These are phyloP conservation scores for Aphidius gifuensis DNA, from an alignment of 1,140 invertebrate genomes.

Conservation along the genomic window DNA sequence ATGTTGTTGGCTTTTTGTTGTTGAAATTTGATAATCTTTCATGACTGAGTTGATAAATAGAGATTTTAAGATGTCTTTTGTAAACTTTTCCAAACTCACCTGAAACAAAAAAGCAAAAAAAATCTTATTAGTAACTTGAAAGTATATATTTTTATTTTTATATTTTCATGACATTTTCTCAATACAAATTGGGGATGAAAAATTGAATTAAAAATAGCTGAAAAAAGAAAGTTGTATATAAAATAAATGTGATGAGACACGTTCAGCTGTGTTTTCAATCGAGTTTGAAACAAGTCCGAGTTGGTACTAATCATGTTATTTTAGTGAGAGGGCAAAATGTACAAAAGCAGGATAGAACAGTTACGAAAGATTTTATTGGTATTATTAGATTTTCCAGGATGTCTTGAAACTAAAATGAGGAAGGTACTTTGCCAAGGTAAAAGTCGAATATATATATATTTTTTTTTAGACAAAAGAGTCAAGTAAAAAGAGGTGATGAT, in stretches of 20 bases:
- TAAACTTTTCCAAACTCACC: not conserved
- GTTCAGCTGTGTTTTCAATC: not conserved
- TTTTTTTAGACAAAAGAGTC: no score
- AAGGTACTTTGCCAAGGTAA: not conserved
- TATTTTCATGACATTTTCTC: no score
- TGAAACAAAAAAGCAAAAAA: slow-evolving; percentile 19
- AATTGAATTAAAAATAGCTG: not conserved
- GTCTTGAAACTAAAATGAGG: not conserved
- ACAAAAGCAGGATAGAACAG: not conserved
- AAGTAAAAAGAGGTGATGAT: not conserved
- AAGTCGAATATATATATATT: no score
- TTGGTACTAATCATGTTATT: slow-evolving; percentile 10
- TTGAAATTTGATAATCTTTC: no score
- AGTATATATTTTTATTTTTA: no score
- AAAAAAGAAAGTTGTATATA: not conserved
- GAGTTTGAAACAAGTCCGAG: slow-evolving; percentile 13
- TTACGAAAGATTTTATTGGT: slow-evolving; percentile 17
- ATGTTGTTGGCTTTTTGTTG: no score
- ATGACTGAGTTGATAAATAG: no score
- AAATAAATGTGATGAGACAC: slow-evolving; percentile 1
- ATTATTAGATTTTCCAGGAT: slow-evolving; percentile 17
- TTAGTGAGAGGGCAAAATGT: not conserved
- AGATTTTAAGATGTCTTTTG: no score
- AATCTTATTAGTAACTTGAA: slow-evolving; percentile 4
- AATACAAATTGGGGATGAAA: not conserved